Evolutionary conservation across 2,888 invertebrate species (phyloP), one percentile per base, ranked within the genome.

Genomic region (Spialia ferax): DNA sequence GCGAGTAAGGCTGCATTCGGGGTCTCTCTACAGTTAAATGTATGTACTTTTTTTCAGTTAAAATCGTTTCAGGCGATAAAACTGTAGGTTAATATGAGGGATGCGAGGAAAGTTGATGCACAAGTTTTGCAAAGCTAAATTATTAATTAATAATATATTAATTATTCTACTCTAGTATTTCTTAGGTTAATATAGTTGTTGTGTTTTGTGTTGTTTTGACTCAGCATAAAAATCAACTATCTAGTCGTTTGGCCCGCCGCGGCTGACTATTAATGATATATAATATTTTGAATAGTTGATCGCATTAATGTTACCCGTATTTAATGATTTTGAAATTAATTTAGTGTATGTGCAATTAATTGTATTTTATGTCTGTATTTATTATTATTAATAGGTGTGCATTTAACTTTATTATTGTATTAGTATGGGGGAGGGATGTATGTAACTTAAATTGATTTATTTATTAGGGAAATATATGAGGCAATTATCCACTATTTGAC

Each of bases 341-440:
- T 92, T 89, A 89, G 89, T 87, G 83, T 89, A 88, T 77, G 89
- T 91, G 91, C 88, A 91, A 89, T 91, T 88, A 83, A 83, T 86
- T 89, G 85, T 91, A 87, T 89, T 88, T 87, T 85, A 87, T 80
- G 83, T 87, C 82, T 87, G 77, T 81, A 71, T 50, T 52, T 66
- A 77, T 76, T 48, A 48, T 48, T 20, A 48, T 20, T 48, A 48
- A 48, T 48, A 90, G 85, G 87, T 83, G 86, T 91, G 87, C 77
- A 81, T 84, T 86, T 83, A 84, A 85, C 83, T 85, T 85, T 86
- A 89, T 88, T 80, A 80, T 76, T 74, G 72, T 75, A 70, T 70
- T 71, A 72, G 73, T 70, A 62, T 70, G 67, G 64, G 59, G 59
- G 64, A 73, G 72, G 70, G 73, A 74, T 71, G 73, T 71, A 18